phyloP scores from a whole-genome alignment of 2,797 vertebrate species.

The Anguilla marmorata region DNA sequence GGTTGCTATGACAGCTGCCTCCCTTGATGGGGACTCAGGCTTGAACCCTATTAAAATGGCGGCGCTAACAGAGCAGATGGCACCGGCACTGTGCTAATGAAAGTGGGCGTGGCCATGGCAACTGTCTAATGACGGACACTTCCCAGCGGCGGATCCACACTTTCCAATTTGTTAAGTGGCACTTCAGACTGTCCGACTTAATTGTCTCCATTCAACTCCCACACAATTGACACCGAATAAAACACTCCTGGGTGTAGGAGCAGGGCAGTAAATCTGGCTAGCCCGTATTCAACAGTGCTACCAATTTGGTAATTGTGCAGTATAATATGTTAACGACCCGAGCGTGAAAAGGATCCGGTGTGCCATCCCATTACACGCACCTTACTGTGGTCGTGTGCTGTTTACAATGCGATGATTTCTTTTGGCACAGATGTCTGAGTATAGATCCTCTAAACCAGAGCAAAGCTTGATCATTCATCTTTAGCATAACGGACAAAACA shows the following conservation, averaged over 20 bases:
- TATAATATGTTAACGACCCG: slow-evolving; percentile 35
- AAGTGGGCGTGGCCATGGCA: slow-evolving; percentile 71
- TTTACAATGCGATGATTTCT: not conserved
- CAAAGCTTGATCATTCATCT: not conserved
- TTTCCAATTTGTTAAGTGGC: slow-evolving; percentile 81
- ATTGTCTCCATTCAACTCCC: slow-evolving; percentile 66
- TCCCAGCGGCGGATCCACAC: slow-evolving; percentile 72
- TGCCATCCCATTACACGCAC: slow-evolving; percentile 5
- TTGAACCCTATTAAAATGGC: slow-evolving; percentile 76
- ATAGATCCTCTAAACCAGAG: not conserved
- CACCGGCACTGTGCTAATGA: slow-evolving; percentile 48
- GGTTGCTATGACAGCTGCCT: slow-evolving; percentile 63
- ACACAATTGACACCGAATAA: slow-evolving; percentile 70
- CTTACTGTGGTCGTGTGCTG: not conserved
- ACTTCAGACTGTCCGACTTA: slow-evolving; percentile 72
- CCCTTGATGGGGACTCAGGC: slow-evolving; percentile 65
- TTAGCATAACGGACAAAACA: not conserved
- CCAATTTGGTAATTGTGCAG: slow-evolving; percentile 51
- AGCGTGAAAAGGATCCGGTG: not conserved
- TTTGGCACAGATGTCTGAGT: not conserved
- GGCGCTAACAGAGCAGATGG: slow-evolving; percentile 74
- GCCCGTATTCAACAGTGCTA: slow-evolving; percentile 44
- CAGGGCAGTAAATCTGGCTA: slow-evolving; percentile 54
- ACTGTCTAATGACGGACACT: slow-evolving; percentile 69
- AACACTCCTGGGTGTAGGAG: slow-evolving; percentile 58